A percentile compares a stretch with the other conserved stretches of the same genome.
phyloP scores from a whole-genome alignment of 2,888 invertebrate species.

The Rhagophthalmus giganteus region DNA sequence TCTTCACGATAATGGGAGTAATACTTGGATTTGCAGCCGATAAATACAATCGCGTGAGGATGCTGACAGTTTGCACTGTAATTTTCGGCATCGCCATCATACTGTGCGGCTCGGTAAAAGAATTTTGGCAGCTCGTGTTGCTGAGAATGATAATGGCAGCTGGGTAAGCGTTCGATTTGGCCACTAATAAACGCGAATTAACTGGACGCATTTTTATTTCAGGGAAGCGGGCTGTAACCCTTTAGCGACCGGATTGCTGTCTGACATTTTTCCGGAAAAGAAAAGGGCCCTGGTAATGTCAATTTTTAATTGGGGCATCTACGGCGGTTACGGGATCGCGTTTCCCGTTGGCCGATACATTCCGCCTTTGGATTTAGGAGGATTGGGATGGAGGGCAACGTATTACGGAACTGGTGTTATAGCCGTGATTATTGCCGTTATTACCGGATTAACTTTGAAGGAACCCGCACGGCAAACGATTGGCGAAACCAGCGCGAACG shows the following conservation, averaged over 20 bases:
- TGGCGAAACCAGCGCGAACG: constrained; percentile 60
- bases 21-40: constrained; percentile 83
- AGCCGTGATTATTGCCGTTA: constrained; percentile 68
- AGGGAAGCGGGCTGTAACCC: constrained; percentile 89
- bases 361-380: constrained; percentile 73
- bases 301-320: constrained; percentile 95
- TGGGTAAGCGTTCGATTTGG: no score
- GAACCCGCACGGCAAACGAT: constrained; percentile 79
- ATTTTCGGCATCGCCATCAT: constrained; percentile 82
- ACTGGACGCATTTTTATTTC: no score
- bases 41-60: constrained; percentile 72
- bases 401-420: constrained; percentile 80
- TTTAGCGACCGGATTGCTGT: constrained; percentile 79
- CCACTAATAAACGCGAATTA: no score
- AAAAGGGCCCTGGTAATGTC: constrained; percentile 88
- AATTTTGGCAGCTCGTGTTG: constrained; percentile 89
- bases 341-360: constrained; percentile 89
- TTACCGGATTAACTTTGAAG: constrained; percentile 74
- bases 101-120: constrained; percentile 79
- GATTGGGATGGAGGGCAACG: constrained; percentile 81
- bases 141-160: constrained; percentile 85
- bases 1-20: constrained; percentile 87
- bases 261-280: constrained; percentile 78
- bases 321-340: constrained; percentile 90
- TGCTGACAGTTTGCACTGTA: constrained; percentile 76